Percentiles rank a stretch among this genome's conserved stretches.
Evolutionary conservation across 2,113 vertebrate genomes (phyloP).

Genomic region (Myodes glareolus): DNA sequence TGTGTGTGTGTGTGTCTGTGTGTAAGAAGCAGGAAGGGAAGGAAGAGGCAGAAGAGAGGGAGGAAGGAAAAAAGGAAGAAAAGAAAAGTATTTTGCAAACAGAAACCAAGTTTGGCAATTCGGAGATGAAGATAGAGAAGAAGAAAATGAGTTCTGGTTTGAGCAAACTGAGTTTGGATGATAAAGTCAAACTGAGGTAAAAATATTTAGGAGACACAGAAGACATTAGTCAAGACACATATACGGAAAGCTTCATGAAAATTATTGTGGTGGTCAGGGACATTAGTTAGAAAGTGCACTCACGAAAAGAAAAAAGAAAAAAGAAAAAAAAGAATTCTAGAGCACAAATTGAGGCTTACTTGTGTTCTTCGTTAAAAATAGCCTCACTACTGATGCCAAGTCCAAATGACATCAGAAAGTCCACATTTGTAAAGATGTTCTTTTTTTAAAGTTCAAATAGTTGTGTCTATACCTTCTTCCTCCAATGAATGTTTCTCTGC

Average conservation of each 20-base stretch:
- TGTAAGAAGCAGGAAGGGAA: not conserved
- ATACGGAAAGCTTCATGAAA: not conserved
- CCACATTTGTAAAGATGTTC: constrained; percentile 42
- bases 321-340: too few relatives aligned
- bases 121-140: accelerated
- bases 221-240: not conserved
- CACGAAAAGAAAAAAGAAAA: too few relatives aligned
- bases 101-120: not conserved
- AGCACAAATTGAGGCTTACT: not conserved
- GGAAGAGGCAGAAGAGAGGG: not conserved
- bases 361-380: constrained; percentile 43
- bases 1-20: too few relatives aligned
- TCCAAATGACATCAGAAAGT: not conserved
- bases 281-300: not conserved
- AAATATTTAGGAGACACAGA: not conserved
- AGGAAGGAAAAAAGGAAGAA: not conserved
- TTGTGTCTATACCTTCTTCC: not conserved
- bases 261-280: not conserved
- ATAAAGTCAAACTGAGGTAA: not conserved
- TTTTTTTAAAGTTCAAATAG: constrained; percentile 31
- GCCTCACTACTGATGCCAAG: not conserved
- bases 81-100: not conserved
- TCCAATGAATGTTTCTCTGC: not conserved
- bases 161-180: not conserved
- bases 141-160: not conserved